These are phyloP conservation scores for Hoplodrina ambigua DNA, from an alignment of 2,888 invertebrate species.

Conservation along the genomic window DNA sequence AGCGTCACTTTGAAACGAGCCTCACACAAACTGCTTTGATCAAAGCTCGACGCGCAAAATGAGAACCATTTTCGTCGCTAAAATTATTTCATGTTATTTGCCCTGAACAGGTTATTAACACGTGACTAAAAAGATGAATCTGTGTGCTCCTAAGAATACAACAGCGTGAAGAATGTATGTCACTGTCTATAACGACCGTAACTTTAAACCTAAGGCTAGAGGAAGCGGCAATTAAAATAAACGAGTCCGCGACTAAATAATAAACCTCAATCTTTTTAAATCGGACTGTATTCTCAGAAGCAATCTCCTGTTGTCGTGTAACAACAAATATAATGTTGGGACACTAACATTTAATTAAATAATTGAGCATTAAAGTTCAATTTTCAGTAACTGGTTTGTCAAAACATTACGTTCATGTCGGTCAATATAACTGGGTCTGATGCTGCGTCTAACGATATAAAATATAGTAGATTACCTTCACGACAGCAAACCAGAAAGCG, in stretches of 20 bases:
- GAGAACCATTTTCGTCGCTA: constrained; percentile 81
- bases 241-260: constrained; percentile 69
- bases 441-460: constrained; percentile 38
- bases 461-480: constrained; percentile 61
- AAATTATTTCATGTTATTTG: constrained; percentile 76
- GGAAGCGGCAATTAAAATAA: constrained; percentile 80
- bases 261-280: constrained; percentile 73
- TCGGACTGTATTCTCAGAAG: constrained; percentile 60
- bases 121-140: constrained; percentile 67
- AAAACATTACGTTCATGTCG: constrained; percentile 32
- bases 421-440: constrained; percentile 41
- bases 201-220: constrained; percentile 74
- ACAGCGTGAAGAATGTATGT: constrained; percentile 76
- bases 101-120: constrained; percentile 82
- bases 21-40: constrained; percentile 81
- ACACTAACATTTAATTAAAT: constrained; percentile 16
- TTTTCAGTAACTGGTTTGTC: constrained; percentile 29
- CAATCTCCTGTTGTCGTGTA: constrained; percentile 50
- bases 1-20: constrained; percentile 80
- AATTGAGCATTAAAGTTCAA: constrained; percentile 31
- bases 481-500: constrained; percentile 47
- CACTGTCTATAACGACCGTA: constrained; percentile 75
- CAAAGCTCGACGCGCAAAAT: constrained; percentile 78
- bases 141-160: constrained; percentile 78
- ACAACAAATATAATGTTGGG: constrained; percentile 33